These are phyloP conservation scores for Adrianichthys oophorus DNA, from an alignment of 2,797 vertebrate species.

Conservation along the genomic window DNA sequence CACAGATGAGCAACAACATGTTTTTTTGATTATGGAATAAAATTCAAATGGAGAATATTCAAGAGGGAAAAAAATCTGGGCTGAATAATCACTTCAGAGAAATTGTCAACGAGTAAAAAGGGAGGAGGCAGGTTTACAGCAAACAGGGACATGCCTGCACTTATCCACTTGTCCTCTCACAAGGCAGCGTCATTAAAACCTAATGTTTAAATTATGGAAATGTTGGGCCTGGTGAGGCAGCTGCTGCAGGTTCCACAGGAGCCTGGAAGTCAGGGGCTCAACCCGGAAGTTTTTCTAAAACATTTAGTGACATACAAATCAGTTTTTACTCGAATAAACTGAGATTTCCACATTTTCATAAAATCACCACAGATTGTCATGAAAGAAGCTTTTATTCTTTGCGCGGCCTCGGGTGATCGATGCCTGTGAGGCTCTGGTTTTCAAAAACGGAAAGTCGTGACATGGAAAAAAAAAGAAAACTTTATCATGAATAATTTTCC, in stretches of 20 bases:
- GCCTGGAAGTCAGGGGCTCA: no score
- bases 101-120: constrained; percentile 40
- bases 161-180: constrained; percentile 49
- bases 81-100: constrained; percentile 52
- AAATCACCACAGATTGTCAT: no score
- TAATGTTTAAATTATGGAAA: constrained; percentile 63
- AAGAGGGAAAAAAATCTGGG: constrained; percentile 29
- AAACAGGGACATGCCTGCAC: constrained; percentile 46
- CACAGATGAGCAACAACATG: constrained; percentile 62
- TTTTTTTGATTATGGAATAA: constrained; percentile 67
- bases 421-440: no score
- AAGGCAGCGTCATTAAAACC: constrained; percentile 40
- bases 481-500: no score
- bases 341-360: no score
- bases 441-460: no score
- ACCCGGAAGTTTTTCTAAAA: no score
- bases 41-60: constrained; percentile 62
- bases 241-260: constrained; percentile 8
- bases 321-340: no score
- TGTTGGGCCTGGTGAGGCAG: constrained; percentile 23
- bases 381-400: no score
- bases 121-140: constrained; percentile 49
- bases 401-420: no score
- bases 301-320: no score
- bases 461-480: no score